Percentiles rank a stretch among this genome's conserved stretches.
These are phyloP conservation scores for Spondyliosoma cantharus DNA, from an alignment of 2,797 vertebrate genomes.

Conservation along the genomic window DNA sequence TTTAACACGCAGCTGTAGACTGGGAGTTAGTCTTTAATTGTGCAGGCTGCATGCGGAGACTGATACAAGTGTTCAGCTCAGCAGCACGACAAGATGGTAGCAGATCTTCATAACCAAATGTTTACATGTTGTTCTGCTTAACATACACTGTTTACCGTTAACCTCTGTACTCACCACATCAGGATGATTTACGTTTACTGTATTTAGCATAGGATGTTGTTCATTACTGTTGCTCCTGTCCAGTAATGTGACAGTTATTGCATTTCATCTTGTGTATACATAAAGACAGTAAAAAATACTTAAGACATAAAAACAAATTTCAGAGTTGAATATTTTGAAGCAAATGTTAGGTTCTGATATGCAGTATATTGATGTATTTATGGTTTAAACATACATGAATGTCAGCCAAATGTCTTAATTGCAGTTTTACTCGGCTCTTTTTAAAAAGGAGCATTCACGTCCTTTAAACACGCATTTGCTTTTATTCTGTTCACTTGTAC, in stretches of 20 bases:
- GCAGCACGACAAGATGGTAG: constrained; percentile 11
- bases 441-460: constrained; percentile 18
- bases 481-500: constrained; percentile 41
- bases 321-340: constrained; percentile 55
- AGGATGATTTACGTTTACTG: constrained; percentile 43
- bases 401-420: constrained; percentile 66
- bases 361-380: constrained; percentile 60
- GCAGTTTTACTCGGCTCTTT: constrained; percentile 31
- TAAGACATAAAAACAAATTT: constrained; percentile 27
- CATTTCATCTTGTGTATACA: constrained; percentile 20
- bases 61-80: constrained; percentile 24
- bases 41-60: constrained; percentile 4
- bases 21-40: constrained; percentile 22
- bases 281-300: constrained; percentile 4
- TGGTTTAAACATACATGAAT: constrained; percentile 61
- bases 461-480: constrained; percentile 15
- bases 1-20: constrained; percentile 19
- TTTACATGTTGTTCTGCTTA: constrained; percentile 66
- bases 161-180: constrained; percentile 22
- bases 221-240: constrained; percentile 1
- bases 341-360: constrained; percentile 33
- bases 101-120: constrained; percentile 49
- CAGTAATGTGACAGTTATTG: constrained; percentile 7
- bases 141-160: constrained; percentile 42
- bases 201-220: constrained; percentile 19